Evolutionary conservation across 2,797 vertebrate genomes (phyloP).

Genomic region (Melanotaenia pygmaea): DNA sequence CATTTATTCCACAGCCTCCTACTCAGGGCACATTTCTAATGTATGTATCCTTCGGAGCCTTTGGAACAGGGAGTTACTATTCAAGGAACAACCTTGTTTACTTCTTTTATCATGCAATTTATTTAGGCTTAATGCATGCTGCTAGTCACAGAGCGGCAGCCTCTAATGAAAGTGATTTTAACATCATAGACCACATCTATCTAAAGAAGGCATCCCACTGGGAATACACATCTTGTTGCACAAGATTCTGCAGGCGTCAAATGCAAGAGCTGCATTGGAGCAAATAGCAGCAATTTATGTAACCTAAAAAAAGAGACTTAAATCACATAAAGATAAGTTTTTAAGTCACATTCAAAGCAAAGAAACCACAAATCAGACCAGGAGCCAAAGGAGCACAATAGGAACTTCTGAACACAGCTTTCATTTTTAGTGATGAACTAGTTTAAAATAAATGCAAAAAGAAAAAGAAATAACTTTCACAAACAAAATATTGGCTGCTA

Average conservation of each 20-base stretch:
- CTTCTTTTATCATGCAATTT: slow-evolving; percentile 39
- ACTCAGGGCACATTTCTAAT: slow-evolving; percentile 18
- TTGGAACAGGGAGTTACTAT: slow-evolving; percentile 22
- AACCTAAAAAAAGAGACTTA: slow-evolving; percentile 15
- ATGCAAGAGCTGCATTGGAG: slow-evolving; percentile 16
- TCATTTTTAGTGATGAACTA: slow-evolving; percentile 25
- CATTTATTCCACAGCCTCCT: slow-evolving; percentile 29
- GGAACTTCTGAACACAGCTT: slow-evolving; percentile 27
- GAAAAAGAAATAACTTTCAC: slow-evolving; percentile 33
- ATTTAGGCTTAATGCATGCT: slow-evolving; percentile 55
- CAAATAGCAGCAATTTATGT: slow-evolving; percentile 35
- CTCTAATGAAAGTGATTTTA: slow-evolving; percentile 51
- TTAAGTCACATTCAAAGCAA: slow-evolving; percentile 24
- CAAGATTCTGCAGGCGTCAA: slow-evolving; percentile 28
- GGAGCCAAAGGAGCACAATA: slow-evolving; percentile 25
- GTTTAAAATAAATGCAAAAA: slow-evolving; percentile 34
- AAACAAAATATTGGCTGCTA: neutral
- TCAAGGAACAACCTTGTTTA: slow-evolving; percentile 53
- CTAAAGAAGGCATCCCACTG: slow-evolving; percentile 33
- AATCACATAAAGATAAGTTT: slow-evolving; percentile 18
- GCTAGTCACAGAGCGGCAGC: slow-evolving; percentile 35
- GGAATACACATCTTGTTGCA: slow-evolving; percentile 39
- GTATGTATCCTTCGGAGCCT: slow-evolving; percentile 17
- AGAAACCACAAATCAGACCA: slow-evolving; percentile 26
- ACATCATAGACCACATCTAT: slow-evolving; percentile 47